phyloP scores from a whole-genome alignment of 1,140 invertebrate species.

The Aethina tumida region DNA sequence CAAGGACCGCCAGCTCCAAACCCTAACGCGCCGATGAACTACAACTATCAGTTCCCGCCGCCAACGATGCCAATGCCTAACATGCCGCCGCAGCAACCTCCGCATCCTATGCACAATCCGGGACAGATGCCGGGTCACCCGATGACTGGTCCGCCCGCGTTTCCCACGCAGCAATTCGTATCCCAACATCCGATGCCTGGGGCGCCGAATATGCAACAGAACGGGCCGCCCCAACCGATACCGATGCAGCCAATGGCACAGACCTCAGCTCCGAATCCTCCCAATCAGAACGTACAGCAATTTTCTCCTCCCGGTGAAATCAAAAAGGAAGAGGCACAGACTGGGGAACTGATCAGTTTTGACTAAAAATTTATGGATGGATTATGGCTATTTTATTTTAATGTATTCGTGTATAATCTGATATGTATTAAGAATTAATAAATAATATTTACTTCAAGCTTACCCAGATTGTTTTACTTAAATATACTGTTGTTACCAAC shows the following conservation, averaged over 20 bases:
- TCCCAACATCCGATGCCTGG: no score
- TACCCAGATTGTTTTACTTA: no score
- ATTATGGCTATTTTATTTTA: no score
- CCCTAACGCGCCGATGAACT: not conserved
- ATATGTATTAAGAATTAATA: no score
- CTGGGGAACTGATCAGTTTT: slow-evolving; percentile 62
- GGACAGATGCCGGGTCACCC: slow-evolving; percentile 21
- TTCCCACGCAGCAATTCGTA: no score
- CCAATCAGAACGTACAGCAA: slow-evolving; percentile 18
- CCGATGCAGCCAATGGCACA: slow-evolving; percentile 18
- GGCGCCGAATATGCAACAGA: no score
- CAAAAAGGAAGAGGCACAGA: slow-evolving; percentile 37
- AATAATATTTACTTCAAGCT: no score
- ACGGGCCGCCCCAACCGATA: no score
- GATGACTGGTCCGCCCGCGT: slow-evolving; percentile 23
- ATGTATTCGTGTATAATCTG: no score
- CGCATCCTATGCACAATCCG: slow-evolving; percentile 6
- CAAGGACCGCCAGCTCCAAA: no score
- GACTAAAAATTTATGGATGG: no score
- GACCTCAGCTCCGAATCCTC: slow-evolving; percentile 18
- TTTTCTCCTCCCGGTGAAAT: slow-evolving; percentile 19
- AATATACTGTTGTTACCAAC: no score
- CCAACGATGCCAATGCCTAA: slow-evolving; percentile 16
- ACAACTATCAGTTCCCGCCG: slow-evolving; percentile 11
- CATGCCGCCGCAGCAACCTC: slow-evolving; percentile 12